phyloP scores from a whole-genome alignment of 2,888 invertebrate species.

The Pemphredon lugubris region DNA sequence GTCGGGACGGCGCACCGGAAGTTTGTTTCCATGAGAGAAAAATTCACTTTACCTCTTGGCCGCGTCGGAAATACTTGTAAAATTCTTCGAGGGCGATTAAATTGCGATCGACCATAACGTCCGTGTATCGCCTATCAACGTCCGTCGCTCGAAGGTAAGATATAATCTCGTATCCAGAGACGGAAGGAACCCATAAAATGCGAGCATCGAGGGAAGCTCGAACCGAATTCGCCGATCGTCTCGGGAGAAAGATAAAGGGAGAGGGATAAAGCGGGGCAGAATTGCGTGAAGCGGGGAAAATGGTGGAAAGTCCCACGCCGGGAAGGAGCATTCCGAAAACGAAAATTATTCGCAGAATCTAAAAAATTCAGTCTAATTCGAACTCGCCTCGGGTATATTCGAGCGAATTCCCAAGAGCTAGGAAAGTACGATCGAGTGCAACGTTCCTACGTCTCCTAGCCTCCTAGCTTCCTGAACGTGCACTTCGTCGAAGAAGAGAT shows the following conservation, averaged over 20 bases:
- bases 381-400: slow-evolving; percentile 8
- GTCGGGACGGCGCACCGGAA: too few species aligned
- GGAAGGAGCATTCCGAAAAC: slow-evolving; percentile 1
- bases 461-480: slow-evolving; percentile 56
- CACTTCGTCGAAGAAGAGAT: slow-evolving; percentile 62
- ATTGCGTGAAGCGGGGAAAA: neutral
- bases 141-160: slow-evolving; percentile 12
- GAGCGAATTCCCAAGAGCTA: slow-evolving; percentile 28
- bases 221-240: too few species aligned
- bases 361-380: slow-evolving; percentile 53
- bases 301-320: neutral
- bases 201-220: neutral
- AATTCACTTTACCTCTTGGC: neutral
- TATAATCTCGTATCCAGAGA: slow-evolving; percentile 30
- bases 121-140: slow-evolving; percentile 23
- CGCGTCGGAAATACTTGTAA: neutral
- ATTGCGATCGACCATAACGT: slow-evolving; percentile 33
- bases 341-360: slow-evolving; percentile 12
- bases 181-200: neutral
- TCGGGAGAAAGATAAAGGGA: too few species aligned
- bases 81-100: slow-evolving; percentile 36
- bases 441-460: slow-evolving; percentile 17
- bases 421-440: slow-evolving; percentile 22
- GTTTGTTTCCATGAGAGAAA: neutral
- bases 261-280: neutral